phyloP scores from a whole-genome alignment of 2,888 invertebrate genomes.

The Sinopyrophorus schimmeli region DNA sequence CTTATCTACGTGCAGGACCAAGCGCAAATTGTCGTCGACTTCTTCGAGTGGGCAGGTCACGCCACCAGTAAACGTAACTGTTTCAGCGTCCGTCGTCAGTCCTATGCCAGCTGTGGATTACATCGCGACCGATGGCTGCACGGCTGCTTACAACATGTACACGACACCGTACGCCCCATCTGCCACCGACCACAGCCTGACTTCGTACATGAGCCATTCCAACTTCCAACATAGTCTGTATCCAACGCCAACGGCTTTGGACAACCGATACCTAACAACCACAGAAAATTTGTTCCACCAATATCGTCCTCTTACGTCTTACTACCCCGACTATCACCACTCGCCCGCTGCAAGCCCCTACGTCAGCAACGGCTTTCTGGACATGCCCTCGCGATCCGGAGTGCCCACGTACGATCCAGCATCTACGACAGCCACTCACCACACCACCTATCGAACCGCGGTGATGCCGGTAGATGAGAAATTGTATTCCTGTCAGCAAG shows the following conservation, averaged over 20 bases:
- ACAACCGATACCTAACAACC: slow-evolving; percentile 68
- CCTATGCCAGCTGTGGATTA: slow-evolving; percentile 69
- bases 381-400: slow-evolving; percentile 68
- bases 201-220: slow-evolving; percentile 71
- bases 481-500: slow-evolving; percentile 65
- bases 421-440: slow-evolving; percentile 53
- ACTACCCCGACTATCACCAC: slow-evolving; percentile 78
- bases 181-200: slow-evolving; percentile 63
- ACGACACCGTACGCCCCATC: slow-evolving; percentile 77
- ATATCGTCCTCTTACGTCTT: slow-evolving; percentile 83
- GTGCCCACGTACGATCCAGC: slow-evolving; percentile 64
- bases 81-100: slow-evolving; percentile 61
- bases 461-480: slow-evolving; percentile 61
- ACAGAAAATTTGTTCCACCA: slow-evolving; percentile 89
- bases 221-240: slow-evolving; percentile 67
- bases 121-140: slow-evolving; percentile 64
- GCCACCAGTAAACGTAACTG: slow-evolving; percentile 56
- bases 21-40: slow-evolving; percentile 56
- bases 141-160: slow-evolving; percentile 81
- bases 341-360: slow-evolving; percentile 67
- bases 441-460: slow-evolving; percentile 50
- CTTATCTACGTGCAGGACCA: slow-evolving; percentile 86
- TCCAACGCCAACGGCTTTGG: slow-evolving; percentile 58
- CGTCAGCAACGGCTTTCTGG: slow-evolving; percentile 82
- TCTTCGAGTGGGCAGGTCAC: slow-evolving; percentile 51